Evolutionary conservation across 2,888 invertebrate species (phyloP).

Genomic region (Nebria salina): DNA sequence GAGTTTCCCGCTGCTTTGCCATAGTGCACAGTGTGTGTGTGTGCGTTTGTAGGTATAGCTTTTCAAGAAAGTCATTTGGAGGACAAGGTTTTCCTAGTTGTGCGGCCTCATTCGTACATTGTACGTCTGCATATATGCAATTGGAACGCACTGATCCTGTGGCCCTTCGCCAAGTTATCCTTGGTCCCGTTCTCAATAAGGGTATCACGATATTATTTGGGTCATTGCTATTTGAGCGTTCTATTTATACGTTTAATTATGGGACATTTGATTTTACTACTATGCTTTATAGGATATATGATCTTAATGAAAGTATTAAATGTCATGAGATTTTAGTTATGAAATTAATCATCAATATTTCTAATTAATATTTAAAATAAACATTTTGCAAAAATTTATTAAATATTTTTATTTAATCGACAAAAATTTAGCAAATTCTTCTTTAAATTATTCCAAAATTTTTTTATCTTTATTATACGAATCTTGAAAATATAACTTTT

Average conservation of each 20-base stretch:
- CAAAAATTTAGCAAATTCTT: no score
- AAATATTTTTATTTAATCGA: no score
- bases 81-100: conserved; percentile 32
- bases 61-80: conserved; percentile 44
- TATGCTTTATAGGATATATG: background rate
- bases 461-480: no score
- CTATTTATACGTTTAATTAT: background rate
- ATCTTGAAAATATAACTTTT: no score
- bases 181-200: background rate
- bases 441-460: no score
- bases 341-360: no score
- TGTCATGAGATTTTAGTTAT: no score
- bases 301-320: background rate
- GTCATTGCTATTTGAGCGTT: background rate
- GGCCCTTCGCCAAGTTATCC: background rate
- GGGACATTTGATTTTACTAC: background rate
- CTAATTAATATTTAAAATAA: no score
- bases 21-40: background rate
- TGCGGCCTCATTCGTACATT: background rate
- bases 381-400: no score
- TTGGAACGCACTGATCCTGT: conserved; percentile 1
- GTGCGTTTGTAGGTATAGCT: background rate
- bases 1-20: conserved; percentile 22
- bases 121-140: conserved; percentile 11
- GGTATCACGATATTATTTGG: background rate